Base-by-base conservation (phyloP, 2,888 invertebrate genomes). In the Eupithecia dodoneata region DNA sequence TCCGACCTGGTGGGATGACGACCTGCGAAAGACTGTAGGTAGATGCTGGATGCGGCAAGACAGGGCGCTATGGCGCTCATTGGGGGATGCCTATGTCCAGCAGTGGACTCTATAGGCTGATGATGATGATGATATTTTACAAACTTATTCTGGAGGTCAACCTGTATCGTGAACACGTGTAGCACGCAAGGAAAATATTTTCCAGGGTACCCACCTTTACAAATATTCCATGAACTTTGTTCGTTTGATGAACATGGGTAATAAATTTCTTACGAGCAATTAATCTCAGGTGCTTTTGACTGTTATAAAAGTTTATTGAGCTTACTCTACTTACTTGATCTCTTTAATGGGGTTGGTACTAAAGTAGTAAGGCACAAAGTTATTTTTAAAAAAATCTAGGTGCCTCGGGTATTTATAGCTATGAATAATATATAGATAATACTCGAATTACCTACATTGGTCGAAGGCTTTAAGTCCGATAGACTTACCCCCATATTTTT, bases 201-300 rank as follows among this genome's bases (percentile, higher is more conserved):
- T 63, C 12, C 59, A 18, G 9, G 18, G n/a, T 59, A 30, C 18
- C 4, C 1, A 18, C 18, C 10, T 10, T 63, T 10, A 10, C 63
- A 63, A 63, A 30, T 63, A 63, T 63, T 63, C 63, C 63, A 63
- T 63, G 30, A 63, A 30, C 63, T 63, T 30, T 63, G 18, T 59
- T 55, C 9, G 55, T 59, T 59, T 59, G 55, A 63, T 59, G 59
- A 3, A 59, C 18, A 15, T 63, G 18, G 30, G 63, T 63, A 30
- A 63, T 63, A 30, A 63, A 63, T 63, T 63, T 30, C 30, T 63
- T 4, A 63, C 63, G 63, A 63, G 18, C 18, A 9, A 18, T 63
- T 12, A 63, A 63, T 2, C 63, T 63, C 18, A 10, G 59, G 18
- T 63, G 12, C 63, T 63, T 59, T 63, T 63, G 18, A 63, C 30